Percentiles rank a stretch among this genome's conserved stretches.
Evolutionary conservation across 2,888 invertebrate genomes (phyloP).

Genomic region (Orthosia gothica): DNA sequence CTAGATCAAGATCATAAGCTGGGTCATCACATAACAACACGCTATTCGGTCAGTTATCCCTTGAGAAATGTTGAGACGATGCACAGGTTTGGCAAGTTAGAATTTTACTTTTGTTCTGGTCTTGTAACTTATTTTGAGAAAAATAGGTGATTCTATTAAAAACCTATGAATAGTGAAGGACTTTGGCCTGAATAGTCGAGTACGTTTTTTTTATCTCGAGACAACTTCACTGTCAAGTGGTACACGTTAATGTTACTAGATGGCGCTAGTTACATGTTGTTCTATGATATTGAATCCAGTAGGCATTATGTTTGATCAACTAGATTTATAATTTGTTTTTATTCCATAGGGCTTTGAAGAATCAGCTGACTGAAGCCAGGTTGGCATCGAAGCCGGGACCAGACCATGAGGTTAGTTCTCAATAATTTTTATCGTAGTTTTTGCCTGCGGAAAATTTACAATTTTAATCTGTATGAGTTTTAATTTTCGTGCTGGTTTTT

Average conservation of each 20-base stretch:
- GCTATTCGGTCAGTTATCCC: too few relatives aligned
- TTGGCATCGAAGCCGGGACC: slow-evolving; percentile 96
- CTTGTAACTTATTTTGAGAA: neutral
- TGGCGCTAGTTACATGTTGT: slow-evolving; percentile 36
- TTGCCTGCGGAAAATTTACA: neutral
- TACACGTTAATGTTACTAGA: slow-evolving; percentile 11
- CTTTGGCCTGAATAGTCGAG: too few relatives aligned
- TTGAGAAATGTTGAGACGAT: neutral
- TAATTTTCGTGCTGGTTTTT: neutral
- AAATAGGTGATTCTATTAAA: neutral
- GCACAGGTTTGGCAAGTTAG: neutral
- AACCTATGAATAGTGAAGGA: too few relatives aligned
- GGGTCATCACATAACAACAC: too few relatives aligned
- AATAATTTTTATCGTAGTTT: neutral
- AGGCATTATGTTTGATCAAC: neutral
- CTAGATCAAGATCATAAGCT: too few relatives aligned
- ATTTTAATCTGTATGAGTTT: neutral
- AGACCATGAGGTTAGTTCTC: slow-evolving; percentile 96
- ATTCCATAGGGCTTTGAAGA: slow-evolving; percentile 91
- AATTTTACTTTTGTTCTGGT: neutral
- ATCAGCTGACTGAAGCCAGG: slow-evolving; percentile 93
- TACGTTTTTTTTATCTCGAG: too few relatives aligned
- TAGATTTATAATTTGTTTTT: neutral
- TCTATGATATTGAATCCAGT: neutral
- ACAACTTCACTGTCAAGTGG: neutral